Evolutionary conservation across 2,113 vertebrate species (phyloP), one percentile per base, ranked within the genome.

Genomic region (Catagonus wagneri): DNA sequence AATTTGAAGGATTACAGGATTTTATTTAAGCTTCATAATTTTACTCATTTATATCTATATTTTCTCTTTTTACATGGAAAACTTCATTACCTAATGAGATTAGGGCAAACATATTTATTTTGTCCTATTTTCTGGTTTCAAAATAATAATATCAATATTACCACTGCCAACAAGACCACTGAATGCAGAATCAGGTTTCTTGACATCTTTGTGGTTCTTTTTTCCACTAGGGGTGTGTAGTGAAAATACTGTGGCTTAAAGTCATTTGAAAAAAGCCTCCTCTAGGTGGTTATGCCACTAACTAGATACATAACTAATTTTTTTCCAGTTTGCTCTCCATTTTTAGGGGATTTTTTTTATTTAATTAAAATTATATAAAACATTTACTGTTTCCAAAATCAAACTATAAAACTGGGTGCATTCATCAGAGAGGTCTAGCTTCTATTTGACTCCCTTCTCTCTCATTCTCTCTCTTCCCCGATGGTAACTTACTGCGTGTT

Each of bases 1-100:
- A 50, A 87, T 20, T 90, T 91, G 34, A 93, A 83, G 39, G 83
- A 65, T 69, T 78, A 50, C 0, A 34, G 15, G 39, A 44, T 95
- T 92, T 75, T 69, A 79, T 86, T 93, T 83, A 69, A 96, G 74
- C 54, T 74, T 80, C 20, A 17, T 83, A 14, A 93, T 36, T 95
- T 94, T 72, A 66, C 75, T 89, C 61, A 71, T 78, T 83, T 71
- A 72, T 39, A 19, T 95, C 52, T 86, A 20, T 72, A 10, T 85
- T 96, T 93, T 86, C 34, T 89, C 58, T 89, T 12, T 17, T 68
- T 71, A 66, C 13, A 54, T 34, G 78, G 78, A 75, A 83, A 89
- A 13, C n/a, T 50, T 39, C 65, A 20, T 39, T 86, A 5, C 68
- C 32, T 65, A 89, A 88, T 10, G 63, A 85, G 85, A 78, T 66